Evolutionary conservation across 1,140 invertebrate species (phyloP), one percentile per base, ranked within the genome.

Genomic region (Calephelis virginiensis): DNA sequence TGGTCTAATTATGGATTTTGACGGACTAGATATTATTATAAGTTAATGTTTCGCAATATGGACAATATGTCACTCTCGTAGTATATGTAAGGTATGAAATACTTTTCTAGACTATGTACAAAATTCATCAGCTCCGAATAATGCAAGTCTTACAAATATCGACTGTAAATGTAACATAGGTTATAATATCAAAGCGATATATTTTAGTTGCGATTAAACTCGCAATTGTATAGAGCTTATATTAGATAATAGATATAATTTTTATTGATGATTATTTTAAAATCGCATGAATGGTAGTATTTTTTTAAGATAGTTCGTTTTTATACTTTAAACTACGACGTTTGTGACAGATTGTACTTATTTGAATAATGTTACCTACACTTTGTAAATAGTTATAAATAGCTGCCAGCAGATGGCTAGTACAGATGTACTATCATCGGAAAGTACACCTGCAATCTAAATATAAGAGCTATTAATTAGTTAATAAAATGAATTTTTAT

Each of bases 91-190:
- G 59, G 59, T 40, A 65, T 53, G 37, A 62, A 40, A 61, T 43
- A 49, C 28, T 53, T 53, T 43, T 68, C 14, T 47, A 17, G 45
- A 67, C 6, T 12, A 45, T 68, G 40, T 59, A 68, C 40, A 13
- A 59, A 56, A 50, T 50, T 62, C 47, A 37, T 47, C 53, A n/a
- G 37, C 8, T 56, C 53, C 59, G 47, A 69, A 60, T 64, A 62
- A 69, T 47, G 56, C 12, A 12, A 61, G 63, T 40, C 10, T 13
- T 17, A 37, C 11, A 56, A 5, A 50, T 37, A 45, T 70, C 38
- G 37, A 66, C 53, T 17, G 40, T 70, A 63, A 56, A 56, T 56
- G 53, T 28, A 56, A 28, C 53, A 56, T 56, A 56, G 53, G 53
- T 56, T 28, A 56, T 56, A 56, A 56, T 56, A 56, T 28, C 53